Evolutionary conservation across 1,140 invertebrate genomes (phyloP).

Genomic region (Centruroides vittatus): DNA sequence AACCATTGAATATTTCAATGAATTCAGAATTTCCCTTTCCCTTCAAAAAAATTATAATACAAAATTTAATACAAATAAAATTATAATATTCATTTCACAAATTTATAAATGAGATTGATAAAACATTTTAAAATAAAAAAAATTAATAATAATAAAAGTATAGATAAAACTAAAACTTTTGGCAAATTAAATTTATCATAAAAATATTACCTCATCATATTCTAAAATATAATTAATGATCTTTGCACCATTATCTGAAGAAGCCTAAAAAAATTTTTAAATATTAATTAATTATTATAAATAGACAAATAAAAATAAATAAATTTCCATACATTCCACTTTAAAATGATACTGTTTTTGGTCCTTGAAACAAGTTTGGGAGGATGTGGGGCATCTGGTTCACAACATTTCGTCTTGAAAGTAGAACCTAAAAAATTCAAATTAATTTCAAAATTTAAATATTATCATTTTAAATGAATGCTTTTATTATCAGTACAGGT

Average conservation of each 20-base stretch:
- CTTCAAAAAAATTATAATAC: constrained; percentile 16
- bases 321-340: constrained; percentile 30
- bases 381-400: constrained; percentile 31
- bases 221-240: constrained; percentile 62
- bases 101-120: too few relatives aligned
- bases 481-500: neutral
- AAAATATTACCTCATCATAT: constrained; percentile 26
- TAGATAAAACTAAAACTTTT: neutral
- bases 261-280: constrained; percentile 35
- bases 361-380: constrained; percentile 31
- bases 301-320: neutral
- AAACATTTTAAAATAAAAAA: too few relatives aligned
- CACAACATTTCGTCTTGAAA: constrained; percentile 31
- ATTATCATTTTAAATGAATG: neutral
- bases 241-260: constrained; percentile 59
- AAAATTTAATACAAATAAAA: neutral
- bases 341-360: constrained; percentile 31
- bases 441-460: constrained; percentile 1
- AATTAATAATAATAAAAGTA: neutral
- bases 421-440: constrained; percentile 10
- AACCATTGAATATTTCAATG: constrained; percentile 49
- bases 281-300: neutral
- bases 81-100: too few relatives aligned
- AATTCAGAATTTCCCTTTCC: constrained; percentile 36
- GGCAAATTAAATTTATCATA: neutral